These are phyloP conservation scores for Dryobota labecula DNA, from an alignment of 2,888 invertebrate genomes.

Conservation along the genomic window DNA sequence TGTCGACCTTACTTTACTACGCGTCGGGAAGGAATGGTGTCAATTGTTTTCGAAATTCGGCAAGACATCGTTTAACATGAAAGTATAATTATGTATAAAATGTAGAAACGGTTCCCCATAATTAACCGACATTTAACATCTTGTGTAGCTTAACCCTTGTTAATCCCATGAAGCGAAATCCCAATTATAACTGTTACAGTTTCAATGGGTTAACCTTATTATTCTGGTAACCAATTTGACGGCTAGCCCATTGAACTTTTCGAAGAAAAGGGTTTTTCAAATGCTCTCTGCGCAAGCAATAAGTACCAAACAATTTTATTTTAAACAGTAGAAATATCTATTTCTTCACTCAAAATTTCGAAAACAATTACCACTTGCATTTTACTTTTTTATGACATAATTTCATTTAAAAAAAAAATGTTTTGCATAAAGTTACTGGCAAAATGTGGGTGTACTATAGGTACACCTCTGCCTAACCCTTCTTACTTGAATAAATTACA, in stretches of 20 bases:
- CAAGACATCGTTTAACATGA: constrained; percentile 1
- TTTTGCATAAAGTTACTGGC: background rate
- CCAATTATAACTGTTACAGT: background rate
- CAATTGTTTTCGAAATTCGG: constrained; percentile 12
- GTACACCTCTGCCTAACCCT: background rate
- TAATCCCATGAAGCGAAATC: background rate
- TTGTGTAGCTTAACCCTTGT: background rate
- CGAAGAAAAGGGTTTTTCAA: background rate
- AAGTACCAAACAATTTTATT: background rate
- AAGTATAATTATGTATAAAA: background rate
- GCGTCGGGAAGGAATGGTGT: constrained; percentile 21
- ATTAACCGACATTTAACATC: background rate
- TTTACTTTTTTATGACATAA: background rate
- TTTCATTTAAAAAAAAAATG: background rate
- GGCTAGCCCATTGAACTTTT: background rate
- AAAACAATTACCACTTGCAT: background rate
- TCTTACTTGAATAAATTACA: background rate
- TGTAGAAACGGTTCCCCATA: background rate
- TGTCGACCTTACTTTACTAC: constrained; percentile 20
- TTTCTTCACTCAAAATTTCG: background rate
- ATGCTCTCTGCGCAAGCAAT: background rate
- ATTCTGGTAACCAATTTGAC: background rate
- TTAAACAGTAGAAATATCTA: background rate
- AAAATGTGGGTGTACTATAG: background rate
- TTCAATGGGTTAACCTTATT: background rate